Evolutionary conservation across 2,113 vertebrate genomes (phyloP).

Genomic region (Callorhinus ursinus): DNA sequence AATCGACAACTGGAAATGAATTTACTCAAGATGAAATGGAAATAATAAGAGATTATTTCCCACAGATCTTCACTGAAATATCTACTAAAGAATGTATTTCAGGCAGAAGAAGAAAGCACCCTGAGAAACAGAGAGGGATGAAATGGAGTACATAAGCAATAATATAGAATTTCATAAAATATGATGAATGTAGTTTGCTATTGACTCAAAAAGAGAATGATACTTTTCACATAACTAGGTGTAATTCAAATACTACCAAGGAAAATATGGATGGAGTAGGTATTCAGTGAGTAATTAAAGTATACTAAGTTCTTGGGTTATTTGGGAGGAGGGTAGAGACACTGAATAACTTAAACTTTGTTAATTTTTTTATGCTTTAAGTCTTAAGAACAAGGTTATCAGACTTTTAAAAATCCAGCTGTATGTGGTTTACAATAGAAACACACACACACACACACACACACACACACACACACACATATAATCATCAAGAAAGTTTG

Average conservation of each 20-base stretch:
- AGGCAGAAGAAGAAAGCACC: not conserved
- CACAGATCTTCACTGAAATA: not conserved
- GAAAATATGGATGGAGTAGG: not conserved
- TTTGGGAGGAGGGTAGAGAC: not conserved
- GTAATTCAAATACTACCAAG: slow-evolving; percentile 10
- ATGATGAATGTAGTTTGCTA: not conserved
- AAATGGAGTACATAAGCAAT: not conserved
- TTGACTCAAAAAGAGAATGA: not conserved
- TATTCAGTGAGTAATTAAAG: not conserved
- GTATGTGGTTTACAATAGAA: not conserved
- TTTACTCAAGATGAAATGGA: not conserved
- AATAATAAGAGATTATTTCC: not conserved
- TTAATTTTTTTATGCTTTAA: not conserved
- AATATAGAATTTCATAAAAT: not conserved
- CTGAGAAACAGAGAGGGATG: not conserved
- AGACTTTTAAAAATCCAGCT: not conserved
- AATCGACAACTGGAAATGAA: slow-evolving; percentile 1
- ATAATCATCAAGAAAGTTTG: not conserved
- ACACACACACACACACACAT: not conserved
- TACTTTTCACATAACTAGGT: not conserved
- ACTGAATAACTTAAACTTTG: not conserved
- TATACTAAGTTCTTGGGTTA: not conserved
- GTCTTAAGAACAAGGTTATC: not conserved
- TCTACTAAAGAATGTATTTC: slow-evolving; percentile 3
- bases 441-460: not conserved